Conservation (phyloP, 2,797 vertebrate genomes). For the Eulemur albifrons region DNA sequence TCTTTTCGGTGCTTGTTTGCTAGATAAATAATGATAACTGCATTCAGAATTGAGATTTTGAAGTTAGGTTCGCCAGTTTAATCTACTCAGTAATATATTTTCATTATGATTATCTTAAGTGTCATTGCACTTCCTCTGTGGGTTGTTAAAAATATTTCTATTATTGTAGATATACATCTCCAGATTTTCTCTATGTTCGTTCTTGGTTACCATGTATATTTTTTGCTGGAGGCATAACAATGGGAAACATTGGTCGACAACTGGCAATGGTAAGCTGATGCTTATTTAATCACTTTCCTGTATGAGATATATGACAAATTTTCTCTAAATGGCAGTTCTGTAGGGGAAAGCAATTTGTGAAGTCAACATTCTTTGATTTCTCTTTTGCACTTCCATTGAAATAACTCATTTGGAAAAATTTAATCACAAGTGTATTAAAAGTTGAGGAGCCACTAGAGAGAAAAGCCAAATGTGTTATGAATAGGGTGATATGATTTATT, state of each 20-base stretch:
- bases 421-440: conserved; percentile 27
- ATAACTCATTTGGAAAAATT: conserved; percentile 52
- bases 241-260: conserved; percentile 97
- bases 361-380: not conserved
- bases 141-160: conserved; percentile 24
- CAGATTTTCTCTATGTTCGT: conserved; percentile 96
- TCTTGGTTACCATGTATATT: conserved; percentile 98
- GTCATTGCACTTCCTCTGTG: not conserved
- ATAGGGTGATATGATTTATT: not conserved
- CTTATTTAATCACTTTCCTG: not conserved
- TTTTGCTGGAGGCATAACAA: conserved; percentile 97
- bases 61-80: not conserved
- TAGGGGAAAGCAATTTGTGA: not conserved
- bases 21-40: conserved; percentile 44
- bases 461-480: not conserved
- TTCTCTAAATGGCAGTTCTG: conserved; percentile 15
- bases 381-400: conserved; percentile 13
- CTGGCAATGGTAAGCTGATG: conserved; percentile 91
- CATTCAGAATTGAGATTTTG: conserved; percentile 38
- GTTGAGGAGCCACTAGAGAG: not conserved
- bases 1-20: not conserved
- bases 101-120: conserved; percentile 19
- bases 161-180: conserved; percentile 92
- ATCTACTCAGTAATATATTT: not conserved
- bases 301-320: not conserved